phyloP scores from a whole-genome alignment of 1,140 invertebrate species.

The Subanguina moxae region DNA sequence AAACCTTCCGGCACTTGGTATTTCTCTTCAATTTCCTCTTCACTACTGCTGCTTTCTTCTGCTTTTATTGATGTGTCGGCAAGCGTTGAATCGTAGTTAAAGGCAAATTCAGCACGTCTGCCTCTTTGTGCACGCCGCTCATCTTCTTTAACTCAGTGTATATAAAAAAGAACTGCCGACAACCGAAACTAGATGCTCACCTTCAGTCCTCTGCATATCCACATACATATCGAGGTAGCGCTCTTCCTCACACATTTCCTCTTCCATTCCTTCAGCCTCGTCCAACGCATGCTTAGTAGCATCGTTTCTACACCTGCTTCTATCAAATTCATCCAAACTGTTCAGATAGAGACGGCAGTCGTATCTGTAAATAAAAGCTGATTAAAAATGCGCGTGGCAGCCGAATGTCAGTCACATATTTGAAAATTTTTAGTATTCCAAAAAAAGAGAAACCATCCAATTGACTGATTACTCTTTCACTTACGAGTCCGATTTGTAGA shows the following conservation, averaged over 20 bases:
- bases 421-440: too few species aligned
- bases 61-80: neutral
- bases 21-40: constrained; percentile 52
- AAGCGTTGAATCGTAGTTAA: constrained; percentile 34
- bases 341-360: constrained; percentile 83
- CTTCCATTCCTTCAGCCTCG: constrained; percentile 67
- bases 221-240: constrained; percentile 62
- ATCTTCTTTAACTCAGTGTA: constrained; percentile 2
- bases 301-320: constrained; percentile 9
- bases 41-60: constrained; percentile 40
- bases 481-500: too few species aligned
- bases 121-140: constrained; percentile 11
- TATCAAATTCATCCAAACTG: constrained; percentile 37
- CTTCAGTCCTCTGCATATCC: constrained; percentile 35
- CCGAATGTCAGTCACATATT: too few species aligned
- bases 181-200: constrained; percentile 15
- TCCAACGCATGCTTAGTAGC: neutral
- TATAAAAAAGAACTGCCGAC: neutral
- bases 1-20: constrained; percentile 55
- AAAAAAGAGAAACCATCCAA: too few species aligned
- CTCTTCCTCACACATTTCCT: constrained; percentile 76
- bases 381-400: too few species aligned
- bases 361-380: constrained; percentile 70
- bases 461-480: too few species aligned
- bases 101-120: constrained; percentile 44